Evolutionary conservation across 2,797 vertebrate species (phyloP), one percentile per base, ranked within the genome.

Genomic region (Kryptolebias ocellatus): DNA sequence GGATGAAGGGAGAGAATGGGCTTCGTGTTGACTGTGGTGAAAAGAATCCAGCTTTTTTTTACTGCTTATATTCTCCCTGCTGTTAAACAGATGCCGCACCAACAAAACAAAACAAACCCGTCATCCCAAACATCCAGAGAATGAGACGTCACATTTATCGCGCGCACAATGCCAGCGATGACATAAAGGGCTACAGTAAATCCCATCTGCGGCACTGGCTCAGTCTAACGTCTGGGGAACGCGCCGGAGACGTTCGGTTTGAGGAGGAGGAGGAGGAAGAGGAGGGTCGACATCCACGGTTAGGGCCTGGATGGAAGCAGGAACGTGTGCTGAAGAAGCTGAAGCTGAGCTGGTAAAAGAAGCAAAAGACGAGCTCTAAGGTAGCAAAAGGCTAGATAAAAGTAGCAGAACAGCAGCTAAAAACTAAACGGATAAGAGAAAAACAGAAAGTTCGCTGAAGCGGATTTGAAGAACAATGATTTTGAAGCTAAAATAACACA

Each of bases 191-290:
- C 78, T 77, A 75, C 77, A 80, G 79, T 83, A 29, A 76, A 34
- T 77, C 76, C 78, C 83, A 78, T 89, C 78, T 87, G 83, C 79
- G 64, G 75, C 60, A 16, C 69, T 45, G 66, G 79, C 67, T 71
- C 53, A 5, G 51, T 53, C 71, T 74, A 67, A 84, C 24, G 60
- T 80, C 82, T 78, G 72, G 78, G 87, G 88, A 90, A 89, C 86
- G 87, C 66, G 61, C 80, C 64, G 69, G 72, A 75, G 76, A 83
- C 20, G 12, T 24, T 24, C 52, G 69, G 78, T 69, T 76, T 12
- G 11, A 46, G 44, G 53, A 58, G 34, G 66, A 89, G 84, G 86
- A 85, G 20, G 20, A 24, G 20, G 20, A n/a, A n/a, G n/a, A 24
- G 20, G 20, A 24, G 20, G 20, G 20, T 24, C 20, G 2, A 91